Percentiles rank a stretch among this genome's conserved stretches.
These are phyloP conservation scores for Meteorus cinctellus DNA, from an alignment of 2,888 invertebrate genomes.

Conservation along the genomic window DNA sequence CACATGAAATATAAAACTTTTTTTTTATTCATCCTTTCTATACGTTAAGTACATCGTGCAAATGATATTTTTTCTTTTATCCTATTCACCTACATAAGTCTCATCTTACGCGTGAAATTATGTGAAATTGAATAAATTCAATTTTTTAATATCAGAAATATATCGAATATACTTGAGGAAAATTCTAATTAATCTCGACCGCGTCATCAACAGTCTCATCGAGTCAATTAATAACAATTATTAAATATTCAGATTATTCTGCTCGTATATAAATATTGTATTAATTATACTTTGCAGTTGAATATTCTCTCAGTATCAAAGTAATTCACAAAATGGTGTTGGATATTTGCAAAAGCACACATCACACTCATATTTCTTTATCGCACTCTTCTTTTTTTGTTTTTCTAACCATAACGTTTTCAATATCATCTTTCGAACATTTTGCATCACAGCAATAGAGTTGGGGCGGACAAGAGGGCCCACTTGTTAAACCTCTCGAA, in stretches of 20 bases:
- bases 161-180: background rate
- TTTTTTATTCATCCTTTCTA: background rate
- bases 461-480: slow-evolving; percentile 1
- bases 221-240: too few relatives aligned
- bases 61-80: background rate
- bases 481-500: slow-evolving; percentile 55
- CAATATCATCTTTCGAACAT: slow-evolving; percentile 24
- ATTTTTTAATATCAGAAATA: background rate
- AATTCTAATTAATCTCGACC: background rate
- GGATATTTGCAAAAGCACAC: background rate
- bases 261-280: too few relatives aligned
- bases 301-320: too few relatives aligned
- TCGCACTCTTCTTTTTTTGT: background rate
- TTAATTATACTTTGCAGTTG: background rate
- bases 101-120: background rate
- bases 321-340: too few relatives aligned
- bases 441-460: slow-evolving; percentile 36
- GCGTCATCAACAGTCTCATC: background rate
- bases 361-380: background rate
- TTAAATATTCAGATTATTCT: too few relatives aligned
- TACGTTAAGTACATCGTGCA: background rate
- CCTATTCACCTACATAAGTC: background rate
- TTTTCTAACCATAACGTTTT: slow-evolving; percentile 19
- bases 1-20: slow-evolving; percentile 51
- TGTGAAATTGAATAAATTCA: background rate